Base-by-base conservation (phyloP, 2,113 vertebrate genomes). In the Erpornis zantholeuca region DNA sequence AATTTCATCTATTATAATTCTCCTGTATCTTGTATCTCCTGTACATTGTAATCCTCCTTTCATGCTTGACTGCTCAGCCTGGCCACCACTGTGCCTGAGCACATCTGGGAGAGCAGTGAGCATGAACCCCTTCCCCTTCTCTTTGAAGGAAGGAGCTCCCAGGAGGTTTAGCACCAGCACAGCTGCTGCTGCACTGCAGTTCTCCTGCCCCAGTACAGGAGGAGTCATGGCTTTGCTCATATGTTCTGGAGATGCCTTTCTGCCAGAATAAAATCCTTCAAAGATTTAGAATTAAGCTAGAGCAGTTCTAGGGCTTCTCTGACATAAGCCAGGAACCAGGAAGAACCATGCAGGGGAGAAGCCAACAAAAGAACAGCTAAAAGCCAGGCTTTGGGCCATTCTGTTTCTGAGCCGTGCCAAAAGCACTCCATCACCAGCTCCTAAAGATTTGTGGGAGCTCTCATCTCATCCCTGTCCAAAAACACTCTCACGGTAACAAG, bases 21-120 rank as follows among this genome's bases (percentile, higher is more conserved):
- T 76, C 29, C 33, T 40, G 6, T 14, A 71, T 19, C n/a, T 50
- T 42, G 3, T 49, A 49, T 49, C 16, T 75, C 29, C 38, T 57
- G 17, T 35, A 25, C 42, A 7, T 6, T 80, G 13, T 4, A 85
- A 60, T 23, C 3, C 29, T 72, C 12, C 14, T 42, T 49, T 82
- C 1, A 0, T 11, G 18, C 29, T n/a, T n/a, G n/a, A n/a, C n/a
- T n/a, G n/a, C 38, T 38, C 38, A 38, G 38, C 9, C 38, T 38
- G 38, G 38, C 38, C 38, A 38, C 38, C 38, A 38, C 38, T 38
- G 38, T 38, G 38, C 38, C 31, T 68, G 1, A 15, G 31, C 50
- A 45, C 36, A 65, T n/a, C 28, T 79, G 29, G 33, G 50, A 94
- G 14, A 65, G 4, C 9, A 9, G 9, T 4, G 9, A 57, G n/a